A percentile compares a stretch with the other conserved stretches of the same genome.
These are phyloP conservation scores for Andrena fulva DNA, from an alignment of 2,888 invertebrate species.

Conservation along the genomic window DNA sequence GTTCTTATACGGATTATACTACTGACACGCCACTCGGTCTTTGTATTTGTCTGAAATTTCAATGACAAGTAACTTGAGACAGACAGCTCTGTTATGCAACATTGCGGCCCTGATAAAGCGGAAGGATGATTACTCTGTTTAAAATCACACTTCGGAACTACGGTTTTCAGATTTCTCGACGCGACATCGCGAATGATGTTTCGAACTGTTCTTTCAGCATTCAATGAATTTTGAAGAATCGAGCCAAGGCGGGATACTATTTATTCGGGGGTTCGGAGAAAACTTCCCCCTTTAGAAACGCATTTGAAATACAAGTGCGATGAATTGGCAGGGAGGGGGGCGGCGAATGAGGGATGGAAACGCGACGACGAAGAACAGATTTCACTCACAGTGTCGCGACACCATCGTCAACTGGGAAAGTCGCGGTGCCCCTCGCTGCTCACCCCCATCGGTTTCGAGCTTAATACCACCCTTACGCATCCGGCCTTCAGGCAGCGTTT, in stretches of 20 bases:
- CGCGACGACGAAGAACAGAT: slow-evolving; percentile 24
- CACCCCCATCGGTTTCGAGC: slow-evolving; percentile 21
- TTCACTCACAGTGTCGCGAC: slow-evolving; percentile 33
- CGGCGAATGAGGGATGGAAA: not conserved
- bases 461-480: slow-evolving; percentile 50
- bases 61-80: not conserved
- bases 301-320: not conserved
- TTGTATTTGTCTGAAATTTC: not conserved
- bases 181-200: no score
- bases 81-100: not conserved
- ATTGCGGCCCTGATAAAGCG: not conserved
- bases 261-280: not conserved
- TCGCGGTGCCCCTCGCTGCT: slow-evolving; percentile 21
- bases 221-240: no score
- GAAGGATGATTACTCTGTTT: not conserved
- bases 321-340: not conserved
- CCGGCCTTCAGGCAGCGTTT: slow-evolving; percentile 40
- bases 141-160: not conserved
- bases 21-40: not conserved
- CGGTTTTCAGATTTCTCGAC: not conserved
- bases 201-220: no score
- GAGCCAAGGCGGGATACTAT: no score
- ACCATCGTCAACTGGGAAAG: slow-evolving; percentile 19
- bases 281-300: not conserved
- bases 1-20: not conserved